Conservation (phyloP, 2,113 vertebrate species). For the Rhinolophus ferrumequinum region DNA sequence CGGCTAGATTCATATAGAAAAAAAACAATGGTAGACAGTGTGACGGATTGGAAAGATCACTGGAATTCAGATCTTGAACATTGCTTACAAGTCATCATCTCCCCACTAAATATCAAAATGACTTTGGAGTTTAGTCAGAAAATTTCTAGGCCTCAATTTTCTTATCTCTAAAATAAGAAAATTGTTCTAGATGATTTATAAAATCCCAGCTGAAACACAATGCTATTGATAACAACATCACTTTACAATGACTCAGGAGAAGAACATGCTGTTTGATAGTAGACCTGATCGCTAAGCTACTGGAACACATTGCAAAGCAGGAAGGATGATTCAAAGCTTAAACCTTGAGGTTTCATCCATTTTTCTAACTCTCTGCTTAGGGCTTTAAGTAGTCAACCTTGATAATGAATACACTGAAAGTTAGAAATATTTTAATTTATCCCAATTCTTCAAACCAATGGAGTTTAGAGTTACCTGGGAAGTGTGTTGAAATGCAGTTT, state of each 20-base stretch:
- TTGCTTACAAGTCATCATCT: neutral
- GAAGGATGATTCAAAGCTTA: conserved; percentile 26
- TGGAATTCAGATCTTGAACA: neutral
- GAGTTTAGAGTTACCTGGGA: neutral
- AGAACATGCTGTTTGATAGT: neutral
- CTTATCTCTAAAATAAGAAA: conserved; percentile 13
- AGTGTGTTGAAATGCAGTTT: neutral
- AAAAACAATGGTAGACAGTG: neutral
- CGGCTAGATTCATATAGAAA: neutral
- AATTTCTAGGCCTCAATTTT: neutral
- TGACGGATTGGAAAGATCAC: neutral
- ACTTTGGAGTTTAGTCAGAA: conserved; percentile 22
- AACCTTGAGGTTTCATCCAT: neutral
- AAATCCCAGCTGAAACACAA: conserved; percentile 6
- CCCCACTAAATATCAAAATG: neutral
- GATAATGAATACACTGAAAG: neutral
- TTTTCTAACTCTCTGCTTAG: neutral
- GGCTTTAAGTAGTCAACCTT: neutral
- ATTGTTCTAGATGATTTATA: neutral
- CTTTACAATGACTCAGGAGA: conserved; percentile 26
- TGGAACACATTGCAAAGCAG: neutral
- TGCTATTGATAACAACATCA: neutral
- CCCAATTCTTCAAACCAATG: neutral
- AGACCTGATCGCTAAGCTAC: neutral
- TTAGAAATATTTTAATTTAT: conserved; percentile 19